A percentile compares a stretch with the other conserved stretches of the same genome.
Evolutionary conservation across 2,113 vertebrate genomes (phyloP).

Genomic region (Eptesicus fuscus): DNA sequence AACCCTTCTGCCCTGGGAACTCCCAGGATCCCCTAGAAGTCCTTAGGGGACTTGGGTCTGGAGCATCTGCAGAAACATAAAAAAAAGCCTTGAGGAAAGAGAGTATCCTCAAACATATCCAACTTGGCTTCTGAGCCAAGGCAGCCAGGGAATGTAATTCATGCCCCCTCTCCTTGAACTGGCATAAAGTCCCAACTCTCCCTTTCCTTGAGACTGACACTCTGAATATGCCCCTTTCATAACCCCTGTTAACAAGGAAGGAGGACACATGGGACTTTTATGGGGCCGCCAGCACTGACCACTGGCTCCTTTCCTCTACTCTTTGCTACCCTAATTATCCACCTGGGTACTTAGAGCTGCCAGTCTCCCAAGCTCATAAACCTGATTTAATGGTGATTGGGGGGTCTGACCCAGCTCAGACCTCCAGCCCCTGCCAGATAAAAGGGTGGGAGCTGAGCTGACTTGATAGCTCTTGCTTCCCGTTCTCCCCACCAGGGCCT

Average conservation of each 20-base stretch:
- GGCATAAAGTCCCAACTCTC: not conserved
- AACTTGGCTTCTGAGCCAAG: not conserved
- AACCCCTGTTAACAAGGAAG: constrained; percentile 42
- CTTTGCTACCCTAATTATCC: constrained; percentile 72
- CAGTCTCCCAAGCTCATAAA: constrained; percentile 69
- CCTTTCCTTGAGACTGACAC: constrained; percentile 3
- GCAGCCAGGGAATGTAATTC: not conserved
- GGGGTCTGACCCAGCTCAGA: constrained; percentile 41
- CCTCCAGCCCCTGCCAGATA: not conserved
- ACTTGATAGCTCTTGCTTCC: not conserved
- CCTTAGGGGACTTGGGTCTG: not conserved
- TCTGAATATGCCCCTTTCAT: not conserved
- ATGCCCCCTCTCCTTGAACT: not conserved
- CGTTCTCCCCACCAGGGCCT: not conserved
- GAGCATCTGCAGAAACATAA: not conserved
- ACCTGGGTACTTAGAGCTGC: constrained; percentile 24
- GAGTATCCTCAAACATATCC: not conserved
- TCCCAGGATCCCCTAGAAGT: not conserved
- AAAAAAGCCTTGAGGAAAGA: not conserved
- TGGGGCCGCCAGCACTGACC: not conserved
- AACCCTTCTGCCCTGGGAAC: not conserved
- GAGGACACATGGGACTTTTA: constrained; percentile 44
- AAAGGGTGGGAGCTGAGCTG: constrained; percentile 52
- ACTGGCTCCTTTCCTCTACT: constrained; percentile 24
- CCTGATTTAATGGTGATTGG: constrained; percentile 45